phyloP scores from a whole-genome alignment of 2,888 invertebrate species.

The Lasioglossum oenotherae region DNA sequence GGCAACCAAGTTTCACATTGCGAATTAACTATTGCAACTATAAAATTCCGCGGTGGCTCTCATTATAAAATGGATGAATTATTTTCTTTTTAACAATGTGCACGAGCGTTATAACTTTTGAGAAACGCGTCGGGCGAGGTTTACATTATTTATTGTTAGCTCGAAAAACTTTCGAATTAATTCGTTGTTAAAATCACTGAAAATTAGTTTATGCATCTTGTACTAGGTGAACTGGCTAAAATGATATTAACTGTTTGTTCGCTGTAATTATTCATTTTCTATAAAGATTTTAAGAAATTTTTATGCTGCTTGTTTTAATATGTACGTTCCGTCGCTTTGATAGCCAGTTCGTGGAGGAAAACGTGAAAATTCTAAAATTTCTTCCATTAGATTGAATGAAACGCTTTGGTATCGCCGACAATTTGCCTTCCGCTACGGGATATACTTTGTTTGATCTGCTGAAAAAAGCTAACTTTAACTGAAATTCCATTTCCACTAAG shows the following conservation, averaged over 20 bases:
- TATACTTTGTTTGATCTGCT: background rate
- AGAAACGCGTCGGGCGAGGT: background rate
- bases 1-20: background rate
- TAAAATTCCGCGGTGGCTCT: background rate
- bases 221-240: background rate
- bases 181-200: background rate
- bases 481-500: constrained; percentile 67
- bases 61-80: constrained; percentile 1
- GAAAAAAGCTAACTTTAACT: constrained; percentile 62
- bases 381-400: background rate
- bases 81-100: no score
- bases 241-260: background rate
- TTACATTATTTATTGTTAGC: background rate
- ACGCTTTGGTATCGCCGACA: background rate
- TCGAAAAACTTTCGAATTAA: background rate
- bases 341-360: fast-evolving
- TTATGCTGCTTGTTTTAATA: background rate
- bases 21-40: background rate
- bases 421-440: no score
- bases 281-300: background rate
- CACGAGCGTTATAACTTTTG: no score
- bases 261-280: background rate
- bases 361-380: background rate
- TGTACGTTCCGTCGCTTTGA: background rate
- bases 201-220: background rate